Base-by-base conservation (phyloP, 2,888 invertebrate genomes). In the Acleris laterana region DNA sequence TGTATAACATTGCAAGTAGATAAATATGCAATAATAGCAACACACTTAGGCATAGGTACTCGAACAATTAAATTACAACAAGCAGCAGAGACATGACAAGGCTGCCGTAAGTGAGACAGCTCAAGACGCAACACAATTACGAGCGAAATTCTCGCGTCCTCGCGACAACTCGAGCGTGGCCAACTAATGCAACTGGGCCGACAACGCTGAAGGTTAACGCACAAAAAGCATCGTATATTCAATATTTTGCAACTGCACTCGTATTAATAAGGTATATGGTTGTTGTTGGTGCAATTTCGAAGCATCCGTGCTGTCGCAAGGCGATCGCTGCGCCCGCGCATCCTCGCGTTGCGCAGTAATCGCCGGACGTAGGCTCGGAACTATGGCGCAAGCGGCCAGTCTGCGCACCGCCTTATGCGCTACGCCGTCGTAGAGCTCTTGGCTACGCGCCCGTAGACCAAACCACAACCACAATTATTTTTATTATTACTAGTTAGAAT, bases 241-340 rank as follows among this genome's bases (percentile, higher is more conserved):
- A 83, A 85, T 85, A 87, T 90, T 89, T 89, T 87, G 92, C 88
- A 91, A 91, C 82, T 85, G 88, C 85, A 85, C 82, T 86, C 78
- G 88, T 90, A 89, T 91, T 89, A 89, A 89, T 89, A 90, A 88
- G 87, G 78, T 75, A 78, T 82, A 84, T 82, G 80, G 82, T 80
- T 82, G 77, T 78, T 79, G 78, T 76, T 84, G 81, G 84, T 87
- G 92, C 90, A 90, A 90, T 84, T 81, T 79, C 78, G 84, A 80
- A 85, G 89, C 88, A 88, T 91, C 92, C 91, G 91, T 84, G 87
- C 85, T 91, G 90, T 89, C 90, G 90, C 86, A 90, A 91, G 88
- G 79, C 81, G 77, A 75, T 79, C 82, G 79, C 75, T 13, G 72
- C 70, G 75, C 73, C 72, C 74, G 88, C 84, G 83, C 90, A 90